Percentiles rank a stretch among this genome's conserved stretches.
These are phyloP conservation scores for Pavo muticus DNA, from an alignment of 2,113 vertebrate species.

Conservation along the genomic window DNA sequence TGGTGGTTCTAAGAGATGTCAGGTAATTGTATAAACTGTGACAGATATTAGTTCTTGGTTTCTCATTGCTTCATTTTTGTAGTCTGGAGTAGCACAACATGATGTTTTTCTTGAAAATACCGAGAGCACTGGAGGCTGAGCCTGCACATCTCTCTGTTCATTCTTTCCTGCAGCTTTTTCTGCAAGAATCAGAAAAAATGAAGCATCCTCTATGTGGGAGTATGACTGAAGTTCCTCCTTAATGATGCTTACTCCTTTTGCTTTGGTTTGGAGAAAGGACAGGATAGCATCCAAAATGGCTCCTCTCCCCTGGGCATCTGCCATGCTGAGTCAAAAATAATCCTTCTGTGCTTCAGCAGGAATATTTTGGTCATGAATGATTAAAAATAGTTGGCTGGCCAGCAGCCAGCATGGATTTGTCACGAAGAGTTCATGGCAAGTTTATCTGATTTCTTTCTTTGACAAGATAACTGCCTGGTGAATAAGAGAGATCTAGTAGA, in stretches of 20 bases:
- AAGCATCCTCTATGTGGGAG: accelerated
- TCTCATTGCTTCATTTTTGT: background rate
- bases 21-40: background rate
- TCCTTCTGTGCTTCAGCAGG: background rate
- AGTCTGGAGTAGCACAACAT: background rate
- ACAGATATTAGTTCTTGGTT: background rate
- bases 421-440: conserved; percentile 28
- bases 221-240: background rate
- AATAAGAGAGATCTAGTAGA: conserved; percentile 21
- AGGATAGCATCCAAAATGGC: background rate
- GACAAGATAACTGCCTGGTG: conserved; percentile 34
- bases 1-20: background rate
- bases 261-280: background rate
- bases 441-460: conserved; percentile 45
- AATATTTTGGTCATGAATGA: conserved; percentile 36
- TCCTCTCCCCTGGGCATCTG: background rate
- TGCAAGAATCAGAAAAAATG: background rate
- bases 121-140: background rate
- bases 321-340: background rate
- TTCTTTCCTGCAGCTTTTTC: background rate
- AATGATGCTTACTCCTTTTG: background rate
- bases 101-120: background rate
- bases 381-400: conserved; percentile 32
- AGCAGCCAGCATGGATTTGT: conserved; percentile 26
- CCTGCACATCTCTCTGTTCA: accelerated